phyloP scores from a whole-genome alignment of 2,888 invertebrate species.

The Camptogramma bilineatum region DNA sequence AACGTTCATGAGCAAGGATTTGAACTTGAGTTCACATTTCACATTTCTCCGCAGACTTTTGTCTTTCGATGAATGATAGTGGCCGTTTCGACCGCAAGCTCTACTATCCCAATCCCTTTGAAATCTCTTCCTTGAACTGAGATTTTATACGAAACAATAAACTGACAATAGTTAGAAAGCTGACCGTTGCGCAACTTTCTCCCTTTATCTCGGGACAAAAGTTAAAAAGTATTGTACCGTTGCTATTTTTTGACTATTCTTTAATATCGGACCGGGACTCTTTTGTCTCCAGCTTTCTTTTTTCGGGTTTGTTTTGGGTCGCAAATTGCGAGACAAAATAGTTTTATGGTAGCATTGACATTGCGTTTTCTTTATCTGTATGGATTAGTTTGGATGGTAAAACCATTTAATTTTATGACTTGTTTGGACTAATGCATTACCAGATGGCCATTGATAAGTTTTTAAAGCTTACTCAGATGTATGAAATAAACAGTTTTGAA shows the following conservation, averaged over 20 bases:
- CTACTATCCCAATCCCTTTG: constrained; percentile 30
- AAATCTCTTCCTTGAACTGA: constrained; percentile 51
- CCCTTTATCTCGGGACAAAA: constrained; percentile 78
- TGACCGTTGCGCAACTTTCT: constrained; percentile 82
- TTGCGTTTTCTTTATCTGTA: constrained; percentile 42
- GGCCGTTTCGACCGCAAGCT: constrained; percentile 38
- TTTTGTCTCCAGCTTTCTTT: constrained; percentile 54
- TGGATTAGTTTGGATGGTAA: constrained; percentile 35
- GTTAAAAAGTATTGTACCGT: constrained; percentile 63
- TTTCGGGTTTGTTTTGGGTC: constrained; percentile 58
- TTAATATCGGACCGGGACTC: constrained; percentile 27
- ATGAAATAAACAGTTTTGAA: not conserved
- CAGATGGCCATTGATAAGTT: constrained; percentile 7
- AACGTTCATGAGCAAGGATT: constrained; percentile 25
- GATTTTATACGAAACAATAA: constrained; percentile 64
- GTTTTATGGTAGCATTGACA: constrained; percentile 46
- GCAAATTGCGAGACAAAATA: constrained; percentile 44
- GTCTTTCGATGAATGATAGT: constrained; percentile 37
- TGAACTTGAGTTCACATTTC: constrained; percentile 26
- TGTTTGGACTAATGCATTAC: constrained; percentile 17
- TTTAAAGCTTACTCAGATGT: not conserved
- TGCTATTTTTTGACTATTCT: constrained; percentile 62
- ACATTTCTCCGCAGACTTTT: constrained; percentile 30
- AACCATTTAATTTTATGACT: constrained; percentile 23
- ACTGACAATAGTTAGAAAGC: constrained; percentile 71